Conservation (phyloP, 1,140 invertebrate genomes). For the Cotesia vestalis region DNA sequence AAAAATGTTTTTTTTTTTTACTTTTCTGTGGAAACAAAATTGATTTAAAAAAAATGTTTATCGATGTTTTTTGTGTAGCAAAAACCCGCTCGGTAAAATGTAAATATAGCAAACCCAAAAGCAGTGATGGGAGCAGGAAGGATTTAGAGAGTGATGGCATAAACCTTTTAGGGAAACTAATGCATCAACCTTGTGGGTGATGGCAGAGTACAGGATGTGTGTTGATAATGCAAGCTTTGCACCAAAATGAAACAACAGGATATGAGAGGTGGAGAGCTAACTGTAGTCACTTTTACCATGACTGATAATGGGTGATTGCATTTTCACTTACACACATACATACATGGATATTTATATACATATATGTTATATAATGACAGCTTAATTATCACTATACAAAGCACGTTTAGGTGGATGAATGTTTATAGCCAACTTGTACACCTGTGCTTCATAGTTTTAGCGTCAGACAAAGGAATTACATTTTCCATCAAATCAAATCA, state of each 20-base stretch:
- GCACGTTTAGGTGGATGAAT: background rate
- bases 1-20: too few relatives aligned
- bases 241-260: background rate
- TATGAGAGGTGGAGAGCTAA: background rate
- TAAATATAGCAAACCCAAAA: too few relatives aligned
- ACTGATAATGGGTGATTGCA: constrained; percentile 9
- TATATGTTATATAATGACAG: constrained; percentile 14
- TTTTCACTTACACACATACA: constrained; percentile 12
- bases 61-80: too few relatives aligned
- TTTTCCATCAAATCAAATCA: background rate
- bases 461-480: constrained; percentile 13
- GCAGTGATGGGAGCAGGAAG: background rate
- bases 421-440: background rate
- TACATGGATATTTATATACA: background rate
- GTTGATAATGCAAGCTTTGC: constrained; percentile 14
- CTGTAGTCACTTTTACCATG: background rate
- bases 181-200: constrained; percentile 47
- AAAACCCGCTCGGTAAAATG: too few relatives aligned
- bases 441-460: background rate
- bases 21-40: too few relatives aligned
- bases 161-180: constrained; percentile 61
- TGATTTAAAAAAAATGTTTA: too few relatives aligned
- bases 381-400: constrained; percentile 30
- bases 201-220: constrained; percentile 7
- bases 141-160: constrained; percentile 53